Evolutionary conservation across 2,797 vertebrate genomes (phyloP).

Genomic region (Phalanger gymnotis): DNA sequence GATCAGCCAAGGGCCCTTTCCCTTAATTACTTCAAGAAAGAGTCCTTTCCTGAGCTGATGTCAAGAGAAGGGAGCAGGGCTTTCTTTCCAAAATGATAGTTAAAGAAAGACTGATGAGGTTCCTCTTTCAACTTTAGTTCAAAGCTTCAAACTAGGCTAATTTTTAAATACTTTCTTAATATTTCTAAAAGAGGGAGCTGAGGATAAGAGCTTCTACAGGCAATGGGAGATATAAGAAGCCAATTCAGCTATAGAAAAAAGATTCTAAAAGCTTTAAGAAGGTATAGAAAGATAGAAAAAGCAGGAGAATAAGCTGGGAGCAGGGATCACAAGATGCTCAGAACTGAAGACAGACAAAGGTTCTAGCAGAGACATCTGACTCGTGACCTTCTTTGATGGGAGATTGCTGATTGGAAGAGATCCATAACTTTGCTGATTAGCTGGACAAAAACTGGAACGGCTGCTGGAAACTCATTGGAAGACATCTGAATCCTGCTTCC

Average conservation of each 20-base stretch:
- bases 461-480: background rate
- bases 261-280: background rate
- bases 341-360: background rate
- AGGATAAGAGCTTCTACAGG: background rate
- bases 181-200: background rate
- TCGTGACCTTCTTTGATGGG: background rate
- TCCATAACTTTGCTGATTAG: background rate
- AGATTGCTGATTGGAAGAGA: background rate
- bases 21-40: background rate
- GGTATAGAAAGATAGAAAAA: background rate
- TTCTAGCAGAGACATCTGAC: background rate
- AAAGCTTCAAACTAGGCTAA: background rate
- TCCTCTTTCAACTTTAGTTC: background rate
- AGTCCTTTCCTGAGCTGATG: background rate
- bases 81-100: background rate
- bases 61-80: background rate
- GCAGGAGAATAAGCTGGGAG: background rate
- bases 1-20: background rate
- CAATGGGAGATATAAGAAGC: background rate
- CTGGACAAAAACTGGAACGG: background rate
- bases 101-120: background rate
- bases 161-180: background rate
- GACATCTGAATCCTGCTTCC: background rate
- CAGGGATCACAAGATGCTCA: background rate
- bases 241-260: background rate